Evolutionary conservation across 2,797 vertebrate genomes (phyloP), one percentile per base, ranked within the genome.

Genomic region (Apogon talboti): DNA sequence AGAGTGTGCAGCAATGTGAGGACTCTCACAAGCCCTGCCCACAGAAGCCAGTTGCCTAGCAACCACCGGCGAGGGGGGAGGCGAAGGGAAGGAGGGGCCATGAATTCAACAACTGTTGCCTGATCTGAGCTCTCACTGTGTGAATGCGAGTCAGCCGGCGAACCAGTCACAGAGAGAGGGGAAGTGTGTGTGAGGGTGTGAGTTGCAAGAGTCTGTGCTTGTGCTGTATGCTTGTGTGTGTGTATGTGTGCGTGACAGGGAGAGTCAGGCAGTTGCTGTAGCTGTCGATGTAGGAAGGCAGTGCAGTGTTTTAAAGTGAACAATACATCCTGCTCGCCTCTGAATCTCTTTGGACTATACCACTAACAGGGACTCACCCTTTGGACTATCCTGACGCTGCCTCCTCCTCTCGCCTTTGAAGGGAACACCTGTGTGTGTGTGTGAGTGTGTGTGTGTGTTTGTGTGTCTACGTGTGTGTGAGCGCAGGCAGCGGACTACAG

Each of bases 71-170:
- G 58, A 79, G 24, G 37, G 37, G 40, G 64, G 77, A n/a, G 65
- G 61, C 43, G 47, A 11, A 19, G 24, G 45, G 47, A 63, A 67
- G 91, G 90, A 78, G 89, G 82, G 77, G 78, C 87, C 62, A 35
- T 83, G 74, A 81, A 86, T 87, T 82, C 89, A 89, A 89, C 89
- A 91, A 92, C 88, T 92, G 91, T 93, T 92, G 90, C 89, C 90
- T 80, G 87, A 87, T 85, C 85, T 58, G 78, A 74, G 82, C 80
- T 72, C 78, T 78, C 53, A 66, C 50, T 81, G 83, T 87, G 83
- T 84, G 88, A 82, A 83, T 70, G 76, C 46, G n/a, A 88, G 89
- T 77, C 75, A 82, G 76, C 84, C 78, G 79, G 87, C 42, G 65
- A 79, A 55, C 63, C 72, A 76, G 83, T 37, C 56, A 28, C 24